A percentile compares a stretch with the other conserved stretches of the same genome.
These are phyloP conservation scores for Meteorus cinctellus DNA, from an alignment of 2,888 invertebrate species.

Conservation along the genomic window DNA sequence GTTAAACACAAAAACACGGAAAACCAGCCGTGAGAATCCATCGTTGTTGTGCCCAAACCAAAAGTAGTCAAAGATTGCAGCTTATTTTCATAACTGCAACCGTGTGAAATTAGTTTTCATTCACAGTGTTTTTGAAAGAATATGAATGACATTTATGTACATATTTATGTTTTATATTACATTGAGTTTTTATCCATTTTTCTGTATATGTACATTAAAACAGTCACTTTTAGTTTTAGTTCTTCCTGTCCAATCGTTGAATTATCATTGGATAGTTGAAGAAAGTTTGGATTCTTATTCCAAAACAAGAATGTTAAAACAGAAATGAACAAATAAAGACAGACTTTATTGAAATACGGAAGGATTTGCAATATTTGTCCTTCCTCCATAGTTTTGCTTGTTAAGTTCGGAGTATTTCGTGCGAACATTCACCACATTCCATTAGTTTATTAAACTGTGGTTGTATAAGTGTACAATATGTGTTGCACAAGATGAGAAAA, in stretches of 20 bases:
- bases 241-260: background rate
- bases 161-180: slow-evolving; percentile 1
- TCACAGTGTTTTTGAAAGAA: slow-evolving; percentile 36
- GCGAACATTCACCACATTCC: slow-evolving; percentile 32
- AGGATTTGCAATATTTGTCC: background rate
- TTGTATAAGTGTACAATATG: slow-evolving; percentile 23
- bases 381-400: background rate
- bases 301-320: background rate
- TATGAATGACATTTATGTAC: slow-evolving; percentile 7
- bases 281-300: background rate
- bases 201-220: background rate
- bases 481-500: background rate
- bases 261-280: slow-evolving; percentile 6
- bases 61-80: slow-evolving; percentile 45
- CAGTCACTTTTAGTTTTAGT: background rate
- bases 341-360: background rate
- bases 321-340: background rate
- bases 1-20: slow-evolving; percentile 43
- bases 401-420: slow-evolving; percentile 32
- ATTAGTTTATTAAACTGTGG: slow-evolving; percentile 43
- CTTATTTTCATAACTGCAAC: slow-evolving; percentile 45
- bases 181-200: background rate
- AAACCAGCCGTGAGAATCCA: slow-evolving; percentile 36
- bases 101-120: slow-evolving; percentile 51
- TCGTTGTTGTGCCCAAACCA: slow-evolving; percentile 40